These are phyloP conservation scores for Proteles cristata DNA, from an alignment of 2,113 vertebrate species.

Conservation along the genomic window DNA sequence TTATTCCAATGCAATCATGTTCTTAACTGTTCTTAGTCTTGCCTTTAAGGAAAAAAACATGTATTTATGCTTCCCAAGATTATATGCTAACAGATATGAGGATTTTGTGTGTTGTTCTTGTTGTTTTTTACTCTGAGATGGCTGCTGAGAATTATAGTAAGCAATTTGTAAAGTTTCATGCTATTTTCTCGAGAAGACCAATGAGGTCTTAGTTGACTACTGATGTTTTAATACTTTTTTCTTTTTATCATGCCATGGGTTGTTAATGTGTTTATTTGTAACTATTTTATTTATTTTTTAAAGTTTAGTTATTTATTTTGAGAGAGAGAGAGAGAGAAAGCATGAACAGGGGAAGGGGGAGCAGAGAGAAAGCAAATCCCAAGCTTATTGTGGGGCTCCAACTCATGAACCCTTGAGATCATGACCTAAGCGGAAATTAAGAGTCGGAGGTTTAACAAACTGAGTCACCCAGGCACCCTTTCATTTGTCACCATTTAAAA, in stretches of 20 bases:
- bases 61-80: neutral
- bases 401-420: too few relatives aligned
- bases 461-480: too few relatives aligned
- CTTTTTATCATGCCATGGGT: neutral
- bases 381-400: too few relatives aligned
- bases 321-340: too few relatives aligned
- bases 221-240: neutral
- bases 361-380: too few relatives aligned
- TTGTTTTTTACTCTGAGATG: neutral
- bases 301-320: too few relatives aligned
- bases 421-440: too few relatives aligned
- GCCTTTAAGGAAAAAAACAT: neutral
- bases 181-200: neutral
- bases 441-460: too few relatives aligned
- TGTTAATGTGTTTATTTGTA: neutral
- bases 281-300: neutral
- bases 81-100: neutral
- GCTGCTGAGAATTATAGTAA: slow-evolving; percentile 40
- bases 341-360: too few relatives aligned
- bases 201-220: neutral
- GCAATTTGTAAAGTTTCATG: neutral
- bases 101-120: neutral
- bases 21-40: neutral
- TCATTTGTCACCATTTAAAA: neutral
- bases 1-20: neutral